Evolutionary conservation across 2,888 invertebrate genomes (phyloP).

Genomic region (Mycalesis mineus): DNA sequence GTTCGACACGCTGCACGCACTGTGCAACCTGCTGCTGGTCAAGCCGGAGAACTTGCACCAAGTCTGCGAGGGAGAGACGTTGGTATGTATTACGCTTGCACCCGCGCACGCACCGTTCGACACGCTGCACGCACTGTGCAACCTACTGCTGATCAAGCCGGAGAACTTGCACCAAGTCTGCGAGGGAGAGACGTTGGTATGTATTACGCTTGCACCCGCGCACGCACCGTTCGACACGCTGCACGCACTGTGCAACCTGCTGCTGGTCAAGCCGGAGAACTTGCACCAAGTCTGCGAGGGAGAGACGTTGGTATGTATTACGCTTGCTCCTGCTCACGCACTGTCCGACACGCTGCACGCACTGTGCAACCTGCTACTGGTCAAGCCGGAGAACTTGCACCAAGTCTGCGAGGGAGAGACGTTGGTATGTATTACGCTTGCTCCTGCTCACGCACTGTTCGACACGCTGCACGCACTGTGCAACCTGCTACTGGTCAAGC

Average conservation of each 20-base stretch:
- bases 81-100: slow-evolving; percentile 80
- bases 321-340: slow-evolving; percentile 83
- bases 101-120: slow-evolving; percentile 81
- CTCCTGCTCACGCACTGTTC: slow-evolving; percentile 87
- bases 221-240: slow-evolving; percentile 77
- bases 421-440: slow-evolving; percentile 86
- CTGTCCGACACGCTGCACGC: slow-evolving; percentile 82
- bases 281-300: slow-evolving; percentile 96
- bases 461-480: slow-evolving; percentile 97
- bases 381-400: slow-evolving; percentile 96
- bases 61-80: slow-evolving; percentile 95
- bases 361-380: slow-evolving; percentile 95
- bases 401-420: slow-evolving; percentile 97
- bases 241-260: slow-evolving; percentile 95
- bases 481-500: slow-evolving; percentile 95
- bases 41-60: slow-evolving; percentile 97
- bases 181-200: slow-evolving; percentile 94
- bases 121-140: slow-evolving; percentile 92
- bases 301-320: slow-evolving; percentile 87
- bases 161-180: slow-evolving; percentile 98
- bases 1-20: slow-evolving; percentile 83
- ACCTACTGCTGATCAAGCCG: slow-evolving; percentile 94
- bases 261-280: slow-evolving; percentile 97
- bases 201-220: slow-evolving; percentile 76
- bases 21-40: slow-evolving; percentile 96